These are phyloP conservation scores for Stictocephala bisonia DNA, from an alignment of 2,888 invertebrate genomes.

Conservation along the genomic window DNA sequence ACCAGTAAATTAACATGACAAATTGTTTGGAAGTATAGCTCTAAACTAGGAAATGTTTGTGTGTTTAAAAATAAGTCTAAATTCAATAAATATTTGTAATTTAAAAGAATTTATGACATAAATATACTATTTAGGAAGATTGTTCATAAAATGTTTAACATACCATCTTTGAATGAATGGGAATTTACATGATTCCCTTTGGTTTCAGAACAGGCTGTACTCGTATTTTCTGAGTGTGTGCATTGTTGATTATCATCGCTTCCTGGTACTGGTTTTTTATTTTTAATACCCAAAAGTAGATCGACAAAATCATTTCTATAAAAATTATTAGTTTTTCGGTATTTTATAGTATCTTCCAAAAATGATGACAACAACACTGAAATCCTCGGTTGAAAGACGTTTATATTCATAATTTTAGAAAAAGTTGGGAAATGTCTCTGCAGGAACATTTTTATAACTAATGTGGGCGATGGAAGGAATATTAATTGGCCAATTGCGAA, in stretches of 20 bases:
- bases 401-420: constrained; percentile 61
- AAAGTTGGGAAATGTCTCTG: constrained; percentile 62
- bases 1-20: too few species aligned
- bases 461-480: neutral
- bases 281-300: constrained; percentile 67
- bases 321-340: constrained; percentile 66
- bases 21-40: too few species aligned
- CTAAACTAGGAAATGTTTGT: too few species aligned
- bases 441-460: constrained; percentile 55
- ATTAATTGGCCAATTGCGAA: constrained; percentile 9
- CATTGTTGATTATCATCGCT: neutral
- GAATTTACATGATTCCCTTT: too few species aligned
- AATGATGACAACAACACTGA: constrained; percentile 66
- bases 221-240: too few species aligned
- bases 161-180: too few species aligned
- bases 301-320: constrained; percentile 70
- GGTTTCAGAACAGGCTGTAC: too few species aligned
- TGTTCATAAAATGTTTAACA: too few species aligned
- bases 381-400: constrained; percentile 61
- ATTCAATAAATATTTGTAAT: too few species aligned
- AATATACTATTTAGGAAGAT: too few species aligned
- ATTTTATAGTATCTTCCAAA: constrained; percentile 66
- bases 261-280: constrained; percentile 51
- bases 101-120: too few species aligned
- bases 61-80: too few species aligned